Percentiles rank a stretch among this genome's conserved stretches.
Conservation (phyloP, 2,113 vertebrate genomes). For the Apodemus sylvaticus region DNA sequence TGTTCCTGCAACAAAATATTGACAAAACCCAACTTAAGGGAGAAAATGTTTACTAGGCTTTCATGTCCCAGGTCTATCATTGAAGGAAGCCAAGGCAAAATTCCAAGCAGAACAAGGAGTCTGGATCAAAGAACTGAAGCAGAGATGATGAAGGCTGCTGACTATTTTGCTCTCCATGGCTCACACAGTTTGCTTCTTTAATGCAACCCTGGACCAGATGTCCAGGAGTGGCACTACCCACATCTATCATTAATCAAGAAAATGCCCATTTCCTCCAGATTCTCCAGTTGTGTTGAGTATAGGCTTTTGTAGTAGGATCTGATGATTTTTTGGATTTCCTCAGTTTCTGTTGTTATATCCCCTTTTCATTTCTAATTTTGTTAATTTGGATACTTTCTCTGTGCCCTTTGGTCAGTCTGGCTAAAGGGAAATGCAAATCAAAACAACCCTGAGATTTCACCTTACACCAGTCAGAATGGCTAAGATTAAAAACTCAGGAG, state of each 20-base stretch:
- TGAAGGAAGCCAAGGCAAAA: not conserved
- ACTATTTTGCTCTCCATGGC: not conserved
- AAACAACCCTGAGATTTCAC: no score
- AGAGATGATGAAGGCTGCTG: not conserved
- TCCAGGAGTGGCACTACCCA: not conserved
- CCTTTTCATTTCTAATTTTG: no score
- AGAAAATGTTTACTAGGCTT: not conserved
- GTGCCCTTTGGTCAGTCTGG: no score
- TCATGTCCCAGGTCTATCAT: not conserved
- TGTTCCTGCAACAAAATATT: not conserved
- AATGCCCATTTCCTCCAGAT: no score
- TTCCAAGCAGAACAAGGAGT: not conserved
- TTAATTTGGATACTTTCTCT: no score
- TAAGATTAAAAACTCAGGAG: no score
- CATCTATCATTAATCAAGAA: not conserved
- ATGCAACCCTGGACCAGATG: not conserved
- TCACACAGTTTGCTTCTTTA: not conserved
- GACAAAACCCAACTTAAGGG: not conserved
- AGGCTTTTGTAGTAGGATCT: no score
- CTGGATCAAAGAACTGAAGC: not conserved
- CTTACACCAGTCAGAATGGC: no score
- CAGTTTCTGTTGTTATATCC: no score
- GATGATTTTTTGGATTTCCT: no score
- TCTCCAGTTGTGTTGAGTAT: no score
- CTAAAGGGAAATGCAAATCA: no score